phyloP scores from a whole-genome alignment of 2,113 vertebrate species.

The Eulemur rufifrons region DNA sequence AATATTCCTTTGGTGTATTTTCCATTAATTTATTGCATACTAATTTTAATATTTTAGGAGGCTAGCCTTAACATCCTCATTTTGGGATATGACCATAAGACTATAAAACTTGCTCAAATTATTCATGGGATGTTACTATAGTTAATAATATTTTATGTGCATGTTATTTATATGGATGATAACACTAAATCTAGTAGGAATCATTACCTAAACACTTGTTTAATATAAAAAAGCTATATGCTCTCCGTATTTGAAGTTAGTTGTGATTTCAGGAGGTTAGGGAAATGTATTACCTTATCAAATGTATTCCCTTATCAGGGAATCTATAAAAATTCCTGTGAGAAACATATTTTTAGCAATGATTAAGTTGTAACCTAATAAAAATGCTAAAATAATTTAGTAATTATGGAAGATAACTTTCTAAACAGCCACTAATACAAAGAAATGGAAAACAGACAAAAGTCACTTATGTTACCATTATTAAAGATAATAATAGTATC shows the following conservation, averaged over 20 bases:
- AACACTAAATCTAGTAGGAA: not conserved
- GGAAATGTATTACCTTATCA: not conserved
- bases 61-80: not conserved
- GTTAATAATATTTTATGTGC: not conserved
- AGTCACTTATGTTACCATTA: not conserved
- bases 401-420: slow-evolving; percentile 14
- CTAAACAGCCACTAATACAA: not conserved
- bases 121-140: not conserved
- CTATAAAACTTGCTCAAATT: not conserved
- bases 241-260: not conserved
- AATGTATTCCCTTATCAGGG: not conserved
- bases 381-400: slow-evolving; percentile 12
- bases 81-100: not conserved
- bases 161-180: not conserved
- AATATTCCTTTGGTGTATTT: not conserved
- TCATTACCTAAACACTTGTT: not conserved
- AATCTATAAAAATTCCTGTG: not conserved
- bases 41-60: not conserved
- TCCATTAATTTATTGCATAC: not conserved
- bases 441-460: slow-evolving; percentile 10
- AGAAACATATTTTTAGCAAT: not conserved
- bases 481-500: not conserved
- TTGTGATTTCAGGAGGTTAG: not conserved
- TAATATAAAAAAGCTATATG: not conserved
- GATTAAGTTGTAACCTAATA: not conserved